These are phyloP conservation scores for Meliscaeva auricollis DNA, from an alignment of 2,888 invertebrate species.

Conservation along the genomic window DNA sequence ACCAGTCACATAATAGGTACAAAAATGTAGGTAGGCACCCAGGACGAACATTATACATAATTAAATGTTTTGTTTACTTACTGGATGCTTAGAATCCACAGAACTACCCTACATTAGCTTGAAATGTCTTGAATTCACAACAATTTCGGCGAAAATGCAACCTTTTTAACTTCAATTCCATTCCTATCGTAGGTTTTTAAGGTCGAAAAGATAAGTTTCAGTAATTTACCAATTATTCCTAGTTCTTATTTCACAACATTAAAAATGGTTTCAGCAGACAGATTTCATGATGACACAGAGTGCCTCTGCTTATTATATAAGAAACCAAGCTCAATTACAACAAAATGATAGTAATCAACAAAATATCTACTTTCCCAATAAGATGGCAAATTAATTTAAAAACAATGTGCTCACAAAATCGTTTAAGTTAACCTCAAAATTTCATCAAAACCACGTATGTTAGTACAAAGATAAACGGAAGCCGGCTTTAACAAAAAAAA, in stretches of 20 bases:
- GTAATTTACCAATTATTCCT: too few relatives aligned
- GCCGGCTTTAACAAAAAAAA: constrained; percentile 52
- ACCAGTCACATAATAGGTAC: too few relatives aligned
- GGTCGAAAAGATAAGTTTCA: too few relatives aligned
- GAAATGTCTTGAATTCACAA: too few relatives aligned
- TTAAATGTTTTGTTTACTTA: too few relatives aligned
- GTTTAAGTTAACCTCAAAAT: constrained; percentile 66
- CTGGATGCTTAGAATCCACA: too few relatives aligned
- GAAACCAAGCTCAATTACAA: not conserved
- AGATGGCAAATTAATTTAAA: constrained; percentile 4
- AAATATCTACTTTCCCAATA: not conserved
- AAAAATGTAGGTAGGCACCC: too few relatives aligned
- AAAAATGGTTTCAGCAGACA: constrained; percentile 54
- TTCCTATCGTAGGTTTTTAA: too few relatives aligned
- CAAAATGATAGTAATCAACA: not conserved
- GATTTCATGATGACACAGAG: constrained; percentile 40
- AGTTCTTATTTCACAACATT: constrained; percentile 42
- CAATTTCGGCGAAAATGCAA: too few relatives aligned
- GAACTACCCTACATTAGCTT: too few relatives aligned
- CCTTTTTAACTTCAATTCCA: too few relatives aligned
- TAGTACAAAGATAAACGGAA: constrained; percentile 59
- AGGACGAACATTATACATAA: too few relatives aligned
- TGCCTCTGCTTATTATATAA: constrained; percentile 31
- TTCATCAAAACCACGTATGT: constrained; percentile 58
- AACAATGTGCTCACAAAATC: constrained; percentile 54